Base-by-base conservation (phyloP, 2,888 invertebrate genomes). In the Colletes collaris region DNA sequence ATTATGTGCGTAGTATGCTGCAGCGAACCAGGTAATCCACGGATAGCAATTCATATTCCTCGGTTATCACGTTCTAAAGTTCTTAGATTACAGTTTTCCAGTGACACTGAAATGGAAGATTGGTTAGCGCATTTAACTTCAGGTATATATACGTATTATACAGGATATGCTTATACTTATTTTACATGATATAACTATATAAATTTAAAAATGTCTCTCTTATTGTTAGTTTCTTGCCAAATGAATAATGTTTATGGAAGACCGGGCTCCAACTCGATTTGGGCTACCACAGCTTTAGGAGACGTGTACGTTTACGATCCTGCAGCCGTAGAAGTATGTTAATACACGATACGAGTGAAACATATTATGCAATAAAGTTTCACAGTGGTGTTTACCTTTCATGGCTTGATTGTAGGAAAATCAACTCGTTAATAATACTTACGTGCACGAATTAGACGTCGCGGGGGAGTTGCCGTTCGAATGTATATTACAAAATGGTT, bases 61-160 rank as follows among this genome's bases (percentile, higher is more conserved):
- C 94, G 95, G 81, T 94, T 95, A 83, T 93, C 89, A 37, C 92
- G 93, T 74, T 93, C 93, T 44, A 94, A 93, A 73, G 95, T 96
- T 7, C 94, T 97, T 56, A 95, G 96, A 91, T 93, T 98, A 76
- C 96, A 97, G 90, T 98, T 97, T 91, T 94, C 95, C 68, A 96
- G 97, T 85, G 98, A 98, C 93, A 95, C 96, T 81, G 97, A 97
- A 93, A 95, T 97, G 93, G 97, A 98, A 93, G 98, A 98, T 91
- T 98, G 98, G 98, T 95, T 97, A 73, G 95, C 96, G 78, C 96
- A 97, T 91, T 94, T 97, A 86, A 96, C 96, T 13, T 96, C 96
- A 82, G 94, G 94, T 92, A 93, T 55, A 37, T 27, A 13, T 11
- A 27, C 27, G 2, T 27, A 27, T 2, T 27, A 27, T 27, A 27